Conservation (phyloP, 2,113 vertebrate species). For the Mohoua ochrocephala region DNA sequence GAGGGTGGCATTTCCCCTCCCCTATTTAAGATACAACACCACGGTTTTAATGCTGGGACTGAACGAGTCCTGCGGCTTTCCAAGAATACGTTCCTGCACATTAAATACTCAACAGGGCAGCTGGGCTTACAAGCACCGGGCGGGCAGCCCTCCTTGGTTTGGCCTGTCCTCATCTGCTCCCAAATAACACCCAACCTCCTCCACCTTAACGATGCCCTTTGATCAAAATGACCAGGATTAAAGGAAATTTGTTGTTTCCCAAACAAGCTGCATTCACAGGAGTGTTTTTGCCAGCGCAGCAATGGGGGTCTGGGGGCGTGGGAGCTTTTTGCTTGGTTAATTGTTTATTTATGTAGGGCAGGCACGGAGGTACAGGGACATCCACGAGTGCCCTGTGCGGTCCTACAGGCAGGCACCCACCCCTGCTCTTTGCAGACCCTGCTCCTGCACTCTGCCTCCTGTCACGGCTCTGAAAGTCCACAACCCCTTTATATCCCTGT, state of each 20-base stretch:
- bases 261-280: neutral
- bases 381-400: neutral
- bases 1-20: neutral
- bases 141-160: accelerated
- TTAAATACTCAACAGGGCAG: neutral
- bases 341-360: neutral
- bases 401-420: neutral
- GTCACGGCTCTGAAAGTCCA: neutral
- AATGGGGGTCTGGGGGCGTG: accelerated
- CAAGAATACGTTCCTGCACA: neutral
- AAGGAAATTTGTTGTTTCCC: neutral
- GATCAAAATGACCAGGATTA: neutral
- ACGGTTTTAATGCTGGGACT: neutral
- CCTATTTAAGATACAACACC: neutral
- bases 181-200: neutral
- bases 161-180: neutral
- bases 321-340: neutral
- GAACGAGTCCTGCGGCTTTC: neutral
- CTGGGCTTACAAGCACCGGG: neutral
- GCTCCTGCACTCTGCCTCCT: neutral
- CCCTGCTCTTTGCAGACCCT: neutral
- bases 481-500: accelerated
- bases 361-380: neutral
- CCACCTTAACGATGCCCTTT: neutral
- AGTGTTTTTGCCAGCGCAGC: neutral